Percentiles rank a stretch among this genome's conserved stretches.
Evolutionary conservation across 2,113 vertebrate species (phyloP).

Genomic region (Atrichornis clamosus): DNA sequence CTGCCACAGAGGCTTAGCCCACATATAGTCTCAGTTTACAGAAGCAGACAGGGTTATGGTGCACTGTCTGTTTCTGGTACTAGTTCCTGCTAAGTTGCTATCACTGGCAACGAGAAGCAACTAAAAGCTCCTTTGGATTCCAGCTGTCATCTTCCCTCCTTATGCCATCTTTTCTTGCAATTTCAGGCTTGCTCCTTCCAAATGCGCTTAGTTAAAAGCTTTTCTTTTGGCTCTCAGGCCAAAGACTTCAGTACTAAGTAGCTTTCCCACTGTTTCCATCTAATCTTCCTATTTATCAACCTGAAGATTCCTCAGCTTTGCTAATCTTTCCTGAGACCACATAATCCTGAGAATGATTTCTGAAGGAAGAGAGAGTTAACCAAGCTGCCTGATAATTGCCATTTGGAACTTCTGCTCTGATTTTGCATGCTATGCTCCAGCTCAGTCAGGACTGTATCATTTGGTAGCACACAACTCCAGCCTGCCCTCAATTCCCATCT

Average conservation of each 20-base stretch:
- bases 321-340: slow-evolving; percentile 36
- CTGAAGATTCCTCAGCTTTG: slow-evolving; percentile 32
- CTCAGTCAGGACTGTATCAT: not conserved
- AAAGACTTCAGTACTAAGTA: slow-evolving; percentile 34
- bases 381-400: slow-evolving; percentile 38
- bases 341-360: slow-evolving; percentile 43
- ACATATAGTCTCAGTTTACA: not conserved
- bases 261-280: slow-evolving; percentile 21
- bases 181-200: slow-evolving; percentile 24
- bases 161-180: slow-evolving; percentile 19
- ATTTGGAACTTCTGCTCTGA: slow-evolving; percentile 45
- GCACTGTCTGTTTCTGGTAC: not conserved
- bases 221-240: not conserved
- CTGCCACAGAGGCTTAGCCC: not conserved
- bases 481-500: not conserved
- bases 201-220: slow-evolving; percentile 41
- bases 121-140: slow-evolving; percentile 36
- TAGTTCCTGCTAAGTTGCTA: not conserved
- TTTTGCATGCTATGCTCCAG: slow-evolving; percentile 30
- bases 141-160: slow-evolving; percentile 39
- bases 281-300: slow-evolving; percentile 64
- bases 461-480: not conserved
- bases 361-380: slow-evolving; percentile 35
- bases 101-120: not conserved
- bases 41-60: not conserved